phyloP scores from a whole-genome alignment of 2,888 invertebrate genomes.

The Drosophila mimetica region DNA sequence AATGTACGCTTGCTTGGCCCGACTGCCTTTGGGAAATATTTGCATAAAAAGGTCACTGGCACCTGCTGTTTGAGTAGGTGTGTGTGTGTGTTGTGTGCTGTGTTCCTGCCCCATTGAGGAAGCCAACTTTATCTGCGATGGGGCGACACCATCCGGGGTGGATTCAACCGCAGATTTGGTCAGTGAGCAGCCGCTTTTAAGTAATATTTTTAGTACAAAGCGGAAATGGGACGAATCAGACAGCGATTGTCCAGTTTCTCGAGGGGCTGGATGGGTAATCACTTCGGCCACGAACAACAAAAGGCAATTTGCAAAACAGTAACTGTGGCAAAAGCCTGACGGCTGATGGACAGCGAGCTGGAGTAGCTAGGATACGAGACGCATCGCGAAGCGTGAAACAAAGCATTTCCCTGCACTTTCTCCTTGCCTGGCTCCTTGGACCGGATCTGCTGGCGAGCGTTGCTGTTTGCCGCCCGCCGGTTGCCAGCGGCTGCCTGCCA shows the following conservation, averaged over 20 bases:
- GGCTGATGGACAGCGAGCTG: conserved; percentile 51
- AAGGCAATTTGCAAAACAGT: conserved; percentile 45
- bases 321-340: conserved; percentile 36
- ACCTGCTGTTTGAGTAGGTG: no score
- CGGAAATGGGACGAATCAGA: conserved; percentile 11
- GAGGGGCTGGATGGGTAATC: not conserved
- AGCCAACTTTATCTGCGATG: conserved; percentile 35
- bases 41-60: conserved; percentile 84
- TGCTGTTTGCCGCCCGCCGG: conserved; percentile 38
- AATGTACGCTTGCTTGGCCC: conserved; percentile 36
- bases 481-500: conserved; percentile 45
- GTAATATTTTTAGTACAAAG: not conserved
- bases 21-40: conserved; percentile 75
- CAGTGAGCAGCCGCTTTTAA: not conserved
- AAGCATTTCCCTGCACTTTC: conserved; percentile 23
- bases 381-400: conserved; percentile 10
- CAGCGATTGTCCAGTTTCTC: conserved; percentile 8
- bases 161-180: conserved; percentile 10
- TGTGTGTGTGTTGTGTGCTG: no score
- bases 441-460: no score
- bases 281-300: conserved; percentile 30
- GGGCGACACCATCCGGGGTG: conserved; percentile 27
- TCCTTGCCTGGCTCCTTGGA: not conserved
- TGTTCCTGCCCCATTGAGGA: conserved; percentile 40
- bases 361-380: conserved; percentile 17